Conservation (phyloP, 2,113 vertebrate species). For the Cephalopholis sonnerati region DNA sequence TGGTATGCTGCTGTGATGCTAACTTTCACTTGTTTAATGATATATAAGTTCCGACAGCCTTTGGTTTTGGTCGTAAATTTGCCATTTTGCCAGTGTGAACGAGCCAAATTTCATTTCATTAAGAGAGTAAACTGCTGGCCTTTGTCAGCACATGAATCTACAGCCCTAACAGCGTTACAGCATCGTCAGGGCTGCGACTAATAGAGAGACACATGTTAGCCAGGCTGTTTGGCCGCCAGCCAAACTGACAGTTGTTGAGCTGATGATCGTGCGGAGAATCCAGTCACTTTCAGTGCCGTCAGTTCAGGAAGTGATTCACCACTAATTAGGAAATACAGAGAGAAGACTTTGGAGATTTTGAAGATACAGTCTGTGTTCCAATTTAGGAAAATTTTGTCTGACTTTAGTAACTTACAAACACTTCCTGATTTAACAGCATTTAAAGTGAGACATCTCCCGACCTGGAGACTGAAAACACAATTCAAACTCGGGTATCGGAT, state of each 20-base stretch:
- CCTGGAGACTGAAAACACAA: conserved; percentile 27
- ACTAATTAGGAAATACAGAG: not conserved
- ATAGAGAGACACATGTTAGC: conserved; percentile 55
- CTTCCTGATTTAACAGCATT: conserved; percentile 58
- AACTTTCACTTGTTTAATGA: not conserved
- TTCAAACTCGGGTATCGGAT: conserved; percentile 10
- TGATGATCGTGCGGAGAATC: conserved; percentile 35
- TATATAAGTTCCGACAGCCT: not conserved
- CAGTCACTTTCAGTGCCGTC: conserved; percentile 56
- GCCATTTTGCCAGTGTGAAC: not conserved
- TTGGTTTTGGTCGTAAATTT: conserved; percentile 14
- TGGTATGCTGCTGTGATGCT: not conserved
- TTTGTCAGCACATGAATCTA: conserved; percentile 61
- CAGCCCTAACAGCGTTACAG: conserved; percentile 48
- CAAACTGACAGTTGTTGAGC: conserved; percentile 38
- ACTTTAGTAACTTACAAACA: not conserved
- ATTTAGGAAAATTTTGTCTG: not conserved
- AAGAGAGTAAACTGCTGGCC: conserved; percentile 6
- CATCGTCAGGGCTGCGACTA: conserved; percentile 55
- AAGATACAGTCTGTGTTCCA: not conserved
- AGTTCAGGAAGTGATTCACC: conserved; percentile 45
- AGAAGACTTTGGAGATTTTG: not conserved
- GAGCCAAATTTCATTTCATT: conserved; percentile 9
- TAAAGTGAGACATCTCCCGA: conserved; percentile 23
- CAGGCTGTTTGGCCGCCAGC: conserved; percentile 47